phyloP scores from a whole-genome alignment of 2,797 vertebrate genomes.

The Varecia variegata region DNA sequence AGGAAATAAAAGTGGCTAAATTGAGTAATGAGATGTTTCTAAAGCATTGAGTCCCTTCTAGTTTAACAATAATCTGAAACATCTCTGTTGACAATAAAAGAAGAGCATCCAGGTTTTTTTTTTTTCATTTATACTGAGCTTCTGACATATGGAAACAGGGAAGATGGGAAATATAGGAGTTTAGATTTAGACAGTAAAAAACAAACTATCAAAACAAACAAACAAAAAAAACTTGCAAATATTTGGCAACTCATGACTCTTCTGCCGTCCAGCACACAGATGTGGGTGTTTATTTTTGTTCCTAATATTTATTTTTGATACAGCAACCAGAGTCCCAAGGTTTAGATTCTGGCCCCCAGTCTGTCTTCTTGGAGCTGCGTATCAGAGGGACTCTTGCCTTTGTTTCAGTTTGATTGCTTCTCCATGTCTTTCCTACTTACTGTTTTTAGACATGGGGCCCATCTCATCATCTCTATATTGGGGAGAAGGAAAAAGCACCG shows the following conservation, averaged over 20 bases:
- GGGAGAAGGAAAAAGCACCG: not conserved
- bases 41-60: not conserved
- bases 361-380: conserved; percentile 10
- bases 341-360: conserved; percentile 27
- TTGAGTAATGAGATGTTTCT: conserved; percentile 2
- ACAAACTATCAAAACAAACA: conserved; percentile 17
- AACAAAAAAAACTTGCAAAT: not conserved
- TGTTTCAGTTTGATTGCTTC: not conserved
- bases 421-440: not conserved
- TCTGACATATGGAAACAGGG: not conserved
- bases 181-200: conserved; percentile 11
- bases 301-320: conserved; percentile 60
- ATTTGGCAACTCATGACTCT: not conserved
- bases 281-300: conserved; percentile 63
- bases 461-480: not conserved
- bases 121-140: not conserved
- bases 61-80: not conserved
- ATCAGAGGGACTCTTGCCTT: not conserved
- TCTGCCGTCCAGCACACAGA: conserved; percentile 3
- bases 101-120: not conserved
- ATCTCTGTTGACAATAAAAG: conserved; percentile 18
- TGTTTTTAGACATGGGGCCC: not conserved
- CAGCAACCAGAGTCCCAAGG: conserved; percentile 8
- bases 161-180: not conserved
- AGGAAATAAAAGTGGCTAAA: not conserved